These are phyloP conservation scores for Carabus problematicus DNA, from an alignment of 2,888 invertebrate genomes.

Conservation along the genomic window DNA sequence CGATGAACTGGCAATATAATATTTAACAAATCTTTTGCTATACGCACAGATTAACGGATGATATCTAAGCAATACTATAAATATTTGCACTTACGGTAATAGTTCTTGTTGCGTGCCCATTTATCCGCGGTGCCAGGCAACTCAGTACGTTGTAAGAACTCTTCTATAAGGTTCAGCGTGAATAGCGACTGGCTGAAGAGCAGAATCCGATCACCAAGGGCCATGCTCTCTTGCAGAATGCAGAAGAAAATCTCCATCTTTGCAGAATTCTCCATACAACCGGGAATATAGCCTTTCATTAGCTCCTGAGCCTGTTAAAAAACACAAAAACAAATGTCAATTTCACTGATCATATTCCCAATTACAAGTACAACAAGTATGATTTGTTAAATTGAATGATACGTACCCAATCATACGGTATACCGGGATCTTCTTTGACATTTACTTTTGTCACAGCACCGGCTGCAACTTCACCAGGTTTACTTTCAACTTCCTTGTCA, in stretches of 20 bases:
- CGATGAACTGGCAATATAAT: no score
- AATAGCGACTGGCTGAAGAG: conserved; percentile 96
- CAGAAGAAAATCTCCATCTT: conserved; percentile 95
- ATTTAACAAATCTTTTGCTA: no score
- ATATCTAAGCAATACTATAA: not conserved
- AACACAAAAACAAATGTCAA: conserved; percentile 12
- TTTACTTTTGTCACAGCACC: conserved; percentile 46
- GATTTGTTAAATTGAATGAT: no score
- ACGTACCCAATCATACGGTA: conserved; percentile 85
- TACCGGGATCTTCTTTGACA: conserved; percentile 77
- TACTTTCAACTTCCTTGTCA: conserved; percentile 55
- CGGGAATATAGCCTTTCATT: conserved; percentile 85
- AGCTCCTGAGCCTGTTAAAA: conserved; percentile 76
- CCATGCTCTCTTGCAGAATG: conserved; percentile 87
- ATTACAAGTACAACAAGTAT: not conserved
- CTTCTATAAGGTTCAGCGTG: conserved; percentile 94
- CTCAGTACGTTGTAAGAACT: conserved; percentile 79
- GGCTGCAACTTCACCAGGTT: conserved; percentile 45
- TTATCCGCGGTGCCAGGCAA: conserved; percentile 73
- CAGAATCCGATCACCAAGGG: conserved; percentile 86
- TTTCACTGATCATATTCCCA: not conserved
- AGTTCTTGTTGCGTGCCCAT: conserved; percentile 88
- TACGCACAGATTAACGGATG: no score
- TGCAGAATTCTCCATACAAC: conserved; percentile 89
- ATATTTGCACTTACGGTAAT: conserved; percentile 77